These are phyloP conservation scores for Phortica variegata DNA, from an alignment of 1,140 invertebrate species.

Conservation along the genomic window DNA sequence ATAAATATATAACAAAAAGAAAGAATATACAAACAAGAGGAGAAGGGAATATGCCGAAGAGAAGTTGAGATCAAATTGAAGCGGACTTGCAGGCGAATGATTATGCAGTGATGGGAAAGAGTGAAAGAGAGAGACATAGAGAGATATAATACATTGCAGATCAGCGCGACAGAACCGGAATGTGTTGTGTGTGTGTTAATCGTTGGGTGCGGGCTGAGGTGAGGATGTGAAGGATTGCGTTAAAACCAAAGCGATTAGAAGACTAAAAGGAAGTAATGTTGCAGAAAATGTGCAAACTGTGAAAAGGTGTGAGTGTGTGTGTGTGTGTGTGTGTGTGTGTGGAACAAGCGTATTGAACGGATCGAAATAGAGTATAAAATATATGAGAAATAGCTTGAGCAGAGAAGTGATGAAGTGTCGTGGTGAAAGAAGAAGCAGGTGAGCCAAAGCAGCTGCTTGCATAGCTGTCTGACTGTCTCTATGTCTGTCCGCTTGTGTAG, in stretches of 20 bases:
- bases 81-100: slow-evolving; percentile 23
- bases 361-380: slow-evolving; percentile 3
- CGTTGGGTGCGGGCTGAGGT: slow-evolving; percentile 12
- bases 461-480: too few relatives aligned
- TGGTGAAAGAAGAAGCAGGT: neutral
- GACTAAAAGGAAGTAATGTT: slow-evolving; percentile 56
- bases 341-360: too few relatives aligned
- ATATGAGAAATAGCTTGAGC: neutral
- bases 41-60: neutral
- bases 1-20: too few relatives aligned
- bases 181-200: slow-evolving; percentile 41
- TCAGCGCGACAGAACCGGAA: slow-evolving; percentile 29
- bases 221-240: slow-evolving; percentile 29
- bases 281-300: slow-evolving; percentile 45
- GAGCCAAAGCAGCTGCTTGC: too few relatives aligned
- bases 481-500: too few relatives aligned
- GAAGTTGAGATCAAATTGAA: slow-evolving; percentile 28
- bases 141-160: slow-evolving; percentile 3
- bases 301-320: neutral
- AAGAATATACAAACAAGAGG: slow-evolving; percentile 2
- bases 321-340: too few relatives aligned
- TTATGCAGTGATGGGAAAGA: slow-evolving; percentile 20
- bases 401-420: too few relatives aligned
- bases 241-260: slow-evolving; percentile 45
- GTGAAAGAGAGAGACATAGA: slow-evolving; percentile 1